Evolutionary conservation across 2,797 vertebrate species (phyloP).

Genomic region (Phrynocephalus guinanensis): DNA sequence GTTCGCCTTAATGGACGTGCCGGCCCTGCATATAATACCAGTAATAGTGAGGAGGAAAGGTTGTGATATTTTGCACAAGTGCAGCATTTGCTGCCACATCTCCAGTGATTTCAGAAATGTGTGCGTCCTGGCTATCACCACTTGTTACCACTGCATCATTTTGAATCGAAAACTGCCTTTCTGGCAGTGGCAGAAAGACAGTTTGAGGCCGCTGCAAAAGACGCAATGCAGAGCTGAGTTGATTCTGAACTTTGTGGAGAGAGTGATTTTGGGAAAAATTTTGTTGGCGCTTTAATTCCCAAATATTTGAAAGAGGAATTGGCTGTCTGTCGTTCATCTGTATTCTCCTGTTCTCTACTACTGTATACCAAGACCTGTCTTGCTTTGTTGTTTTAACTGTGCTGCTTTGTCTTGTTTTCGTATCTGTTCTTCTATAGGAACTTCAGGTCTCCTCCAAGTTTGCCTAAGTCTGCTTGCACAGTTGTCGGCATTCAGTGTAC

Average conservation of each 20-base stretch:
- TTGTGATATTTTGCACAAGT: neutral
- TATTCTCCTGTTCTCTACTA: neutral
- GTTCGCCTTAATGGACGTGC: too few species aligned
- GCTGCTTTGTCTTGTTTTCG: conserved; percentile 13
- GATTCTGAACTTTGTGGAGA: too few species aligned
- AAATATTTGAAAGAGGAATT: neutral
- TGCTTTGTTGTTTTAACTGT: conserved; percentile 24
- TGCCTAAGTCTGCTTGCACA: conserved; percentile 78
- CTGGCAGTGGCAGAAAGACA: neutral
- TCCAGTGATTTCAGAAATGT: neutral
- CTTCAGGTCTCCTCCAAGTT: conserved; percentile 85
- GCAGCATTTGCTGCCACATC: neutral
- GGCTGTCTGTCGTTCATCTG: conserved; percentile 1
- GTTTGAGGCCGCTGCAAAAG: neutral
- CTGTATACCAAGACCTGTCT: conserved; percentile 25
- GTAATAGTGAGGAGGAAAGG: neutral
- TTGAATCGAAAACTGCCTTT: neutral
- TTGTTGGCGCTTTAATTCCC: neutral
- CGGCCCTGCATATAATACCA: neutral
- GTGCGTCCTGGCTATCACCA: neutral
- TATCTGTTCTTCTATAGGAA: conserved; percentile 76
- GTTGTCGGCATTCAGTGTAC: conserved; percentile 88
- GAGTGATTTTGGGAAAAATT: neutral
- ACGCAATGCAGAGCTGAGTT: neutral
- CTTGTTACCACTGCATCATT: neutral